Conservation (phyloP, 2,113 vertebrate species). For the Strix uralensis region DNA sequence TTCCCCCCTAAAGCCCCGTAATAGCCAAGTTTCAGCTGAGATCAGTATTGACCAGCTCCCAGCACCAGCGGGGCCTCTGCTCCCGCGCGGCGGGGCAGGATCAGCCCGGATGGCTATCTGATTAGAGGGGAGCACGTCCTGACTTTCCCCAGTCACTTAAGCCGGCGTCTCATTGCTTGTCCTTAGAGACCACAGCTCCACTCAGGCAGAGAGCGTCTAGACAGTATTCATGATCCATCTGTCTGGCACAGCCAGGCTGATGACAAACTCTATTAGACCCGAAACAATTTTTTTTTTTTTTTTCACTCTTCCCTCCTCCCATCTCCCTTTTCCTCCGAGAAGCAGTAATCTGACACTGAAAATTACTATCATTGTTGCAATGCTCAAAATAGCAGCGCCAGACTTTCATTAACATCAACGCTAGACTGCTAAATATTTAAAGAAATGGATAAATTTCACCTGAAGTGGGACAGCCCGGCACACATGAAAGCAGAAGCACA, state of each 20-base stretch:
- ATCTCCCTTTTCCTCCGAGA: constrained; percentile 71
- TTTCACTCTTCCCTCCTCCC: constrained; percentile 56
- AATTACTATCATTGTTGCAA: constrained; percentile 91
- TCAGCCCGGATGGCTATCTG: constrained; percentile 65
- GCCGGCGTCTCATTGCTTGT: constrained; percentile 75
- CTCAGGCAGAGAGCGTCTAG: constrained; percentile 90
- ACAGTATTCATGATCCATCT: constrained; percentile 99
- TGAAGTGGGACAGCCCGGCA: constrained; percentile 73
- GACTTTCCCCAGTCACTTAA: constrained; percentile 78
- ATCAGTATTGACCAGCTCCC: constrained; percentile 17
- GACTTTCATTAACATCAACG: constrained; percentile 93
- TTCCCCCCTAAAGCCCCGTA: background rate
- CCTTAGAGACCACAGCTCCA: constrained; percentile 81
- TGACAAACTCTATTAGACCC: constrained; percentile 92
- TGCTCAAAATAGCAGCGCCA: constrained; percentile 87
- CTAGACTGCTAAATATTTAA: constrained; percentile 97
- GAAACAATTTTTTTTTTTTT: constrained; percentile 75
- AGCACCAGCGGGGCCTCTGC: constrained; percentile 10
- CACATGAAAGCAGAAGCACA: constrained; percentile 70
- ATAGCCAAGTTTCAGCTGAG: constrained; percentile 7
- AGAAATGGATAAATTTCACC: constrained; percentile 85
- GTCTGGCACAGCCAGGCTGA: constrained; percentile 91
- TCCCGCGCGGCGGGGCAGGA: constrained; percentile 5
- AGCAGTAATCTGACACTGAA: constrained; percentile 88
- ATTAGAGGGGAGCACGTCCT: constrained; percentile 67